Base-by-base conservation (phyloP, 2,888 invertebrate genomes). In the Drosophila limbata region DNA sequence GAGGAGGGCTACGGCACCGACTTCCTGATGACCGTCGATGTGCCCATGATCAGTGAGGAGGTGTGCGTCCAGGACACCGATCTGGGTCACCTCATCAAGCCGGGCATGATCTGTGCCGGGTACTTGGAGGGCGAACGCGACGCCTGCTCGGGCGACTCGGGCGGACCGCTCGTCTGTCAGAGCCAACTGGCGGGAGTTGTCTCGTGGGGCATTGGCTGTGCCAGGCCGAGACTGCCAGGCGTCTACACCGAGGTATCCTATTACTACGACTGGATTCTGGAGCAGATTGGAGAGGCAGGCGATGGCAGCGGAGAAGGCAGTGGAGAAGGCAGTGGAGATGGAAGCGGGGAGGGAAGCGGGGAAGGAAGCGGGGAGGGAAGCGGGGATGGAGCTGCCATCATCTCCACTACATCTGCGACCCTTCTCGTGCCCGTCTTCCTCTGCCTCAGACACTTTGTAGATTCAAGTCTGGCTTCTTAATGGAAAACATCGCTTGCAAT, bases 131-230 rank as follows among this genome's bases (percentile, higher is more conserved):
- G 96, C 0, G 95, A 96, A n/a, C 95, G 95, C 56, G 97, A 97
- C 90, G 95, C 90, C n/a, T 97, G 97, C 88, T 95, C 95, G 93
- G 97, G 96, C 10, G 97, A 97, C 91, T 97, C 96, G 8, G 97
- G 97, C 13, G 97, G 97, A 3, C 97, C 97, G 0, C 92, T 97
- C 31, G 94, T 96, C 91, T 89, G 89, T 50, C 61, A 81, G 21
- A 94, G 95, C 86, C 95, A 95, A 86, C 93, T 96, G 88, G 93
- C 96, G 4, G 97, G 97, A 1, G 93, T 97, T 52, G 96, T 97
- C 0, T 97, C 97, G 1, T 97, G 96, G 96, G 97, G 97, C 15
- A 94, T 95, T 35, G 94, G 95, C 1, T 97, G 97, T 89, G 97
- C 96, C 0, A 93, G 94, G 67, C 94, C 95, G 19, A 93, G 93